A percentile compares a stretch with the other conserved stretches of the same genome.
Evolutionary conservation across 2,888 invertebrate genomes (phyloP).

Genomic region (Plusia festucae): DNA sequence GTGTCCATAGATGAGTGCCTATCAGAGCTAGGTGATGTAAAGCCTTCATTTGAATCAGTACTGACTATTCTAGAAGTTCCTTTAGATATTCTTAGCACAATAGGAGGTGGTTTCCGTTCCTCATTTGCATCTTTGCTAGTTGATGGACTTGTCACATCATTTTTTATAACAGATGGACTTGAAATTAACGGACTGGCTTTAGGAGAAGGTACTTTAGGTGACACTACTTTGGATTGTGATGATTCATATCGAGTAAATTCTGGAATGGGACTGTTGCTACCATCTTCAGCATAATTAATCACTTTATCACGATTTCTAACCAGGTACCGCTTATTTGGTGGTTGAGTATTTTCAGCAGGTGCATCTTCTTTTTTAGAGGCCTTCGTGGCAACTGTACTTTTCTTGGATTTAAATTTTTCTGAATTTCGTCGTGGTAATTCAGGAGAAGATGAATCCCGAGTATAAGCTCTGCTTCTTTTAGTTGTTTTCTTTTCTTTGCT

Average conservation of each 20-base stretch:
- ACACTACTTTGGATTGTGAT: conserved; percentile 61
- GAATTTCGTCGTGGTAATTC: conserved; percentile 83
- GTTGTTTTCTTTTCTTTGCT: conserved; percentile 80
- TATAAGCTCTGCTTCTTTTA: conserved; percentile 79
- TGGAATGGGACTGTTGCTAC: conserved; percentile 87
- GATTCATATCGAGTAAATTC: conserved; percentile 82
- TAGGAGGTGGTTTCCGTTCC: conserved; percentile 92
- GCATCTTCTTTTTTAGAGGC: conserved; percentile 83
- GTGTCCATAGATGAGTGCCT: conserved; percentile 86
- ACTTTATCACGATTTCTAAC: conserved; percentile 90
- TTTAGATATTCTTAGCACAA: conserved; percentile 96
- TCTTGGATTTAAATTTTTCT: conserved; percentile 82
- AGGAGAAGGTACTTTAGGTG: conserved; percentile 79
- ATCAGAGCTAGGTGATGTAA: conserved; percentile 88
- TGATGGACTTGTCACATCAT: conserved; percentile 82
- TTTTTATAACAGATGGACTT: conserved; percentile 78
- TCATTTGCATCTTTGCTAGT: conserved; percentile 85
- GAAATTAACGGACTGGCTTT: conserved; percentile 83
- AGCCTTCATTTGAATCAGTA: conserved; percentile 91
- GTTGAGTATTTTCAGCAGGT: conserved; percentile 78
- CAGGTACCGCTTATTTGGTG: conserved; percentile 86
- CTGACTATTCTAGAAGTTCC: conserved; percentile 91
- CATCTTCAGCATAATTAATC: conserved; percentile 91
- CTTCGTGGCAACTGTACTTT: conserved; percentile 81
- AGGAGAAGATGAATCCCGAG: conserved; percentile 85